Base-by-base conservation (phyloP, 2,113 vertebrate genomes). In the Colaptes auratus region DNA sequence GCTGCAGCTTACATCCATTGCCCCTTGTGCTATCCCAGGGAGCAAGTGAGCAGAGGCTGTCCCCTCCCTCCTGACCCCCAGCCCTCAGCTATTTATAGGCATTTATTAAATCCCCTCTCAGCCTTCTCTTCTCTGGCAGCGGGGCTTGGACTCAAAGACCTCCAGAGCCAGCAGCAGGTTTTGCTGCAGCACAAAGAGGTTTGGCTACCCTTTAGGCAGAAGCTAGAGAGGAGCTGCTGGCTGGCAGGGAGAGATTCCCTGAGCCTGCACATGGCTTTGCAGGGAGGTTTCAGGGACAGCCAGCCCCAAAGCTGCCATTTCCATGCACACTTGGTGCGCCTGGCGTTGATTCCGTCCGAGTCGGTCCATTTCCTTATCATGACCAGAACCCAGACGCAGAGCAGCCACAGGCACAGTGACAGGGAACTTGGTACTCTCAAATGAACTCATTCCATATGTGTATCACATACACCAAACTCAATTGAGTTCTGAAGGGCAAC, bases 371-470 rank as follows among this genome's bases (percentile, higher is more conserved):
- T 92, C 85, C 87, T 92, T 95, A 88, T 92, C 85, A 71, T 86
- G 81, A 78, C 89, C 93, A 69, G 67, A 69, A 94, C 85, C 60
- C 61, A 82, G 80, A 84, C 93, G 93, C 95, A 79, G 65, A 87
- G 80, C 67, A 94, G 92, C 80, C 80, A 86, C 91, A 88, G 75
- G 56, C 76, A 78, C 69, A 93, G 64, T 33, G 80, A 42, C 73
- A 92, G 75, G 28, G 64, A 87, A 46, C 30, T 75, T 52, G 74
- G 55, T 83, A 52, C 55, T 92, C 80, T 67, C 71, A 21, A 77
- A 66, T 31, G 80, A 82, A 13, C 80, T 86, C 63, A 60, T 44
- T 87, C 72, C 93, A 83, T 35, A 36, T 86, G 77, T 56, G 46
- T 18, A 64, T 60, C 30, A 12, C 3, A 33, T 9, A 30, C 10